phyloP scores from a whole-genome alignment of 2,888 invertebrate species.

The Drosophila putrida region DNA sequence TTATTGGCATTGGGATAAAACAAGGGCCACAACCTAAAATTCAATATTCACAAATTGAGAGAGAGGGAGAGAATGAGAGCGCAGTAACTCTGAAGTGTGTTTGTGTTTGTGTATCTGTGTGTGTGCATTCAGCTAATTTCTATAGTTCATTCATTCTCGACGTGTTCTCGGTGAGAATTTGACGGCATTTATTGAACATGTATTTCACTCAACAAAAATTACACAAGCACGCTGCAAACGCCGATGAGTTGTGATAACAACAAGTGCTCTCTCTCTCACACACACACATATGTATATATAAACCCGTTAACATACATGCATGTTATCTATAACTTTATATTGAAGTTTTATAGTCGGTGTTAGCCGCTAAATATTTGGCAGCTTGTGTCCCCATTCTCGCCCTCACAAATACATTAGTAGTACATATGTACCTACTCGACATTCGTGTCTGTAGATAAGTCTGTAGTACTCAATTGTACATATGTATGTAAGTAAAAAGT shows the following conservation, averaged over 20 bases:
- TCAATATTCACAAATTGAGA: background rate
- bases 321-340: conserved; percentile 42
- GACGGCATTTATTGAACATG: conserved; percentile 17
- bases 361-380: conserved; percentile 38
- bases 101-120: conserved; percentile 2
- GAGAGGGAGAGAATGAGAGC: conserved; percentile 10
- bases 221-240: conserved; percentile 24
- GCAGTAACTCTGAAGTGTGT: conserved; percentile 37
- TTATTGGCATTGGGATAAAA: conserved; percentile 44
- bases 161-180: conserved; percentile 37
- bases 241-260: conserved; percentile 53
- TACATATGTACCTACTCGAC: too few species aligned
- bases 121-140: conserved; percentile 17
- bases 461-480: too few species aligned
- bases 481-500: background rate
- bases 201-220: conserved; percentile 17
- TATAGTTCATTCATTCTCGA: conserved; percentile 20
- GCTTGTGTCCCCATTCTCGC: conserved; percentile 24
- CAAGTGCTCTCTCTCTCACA: conserved; percentile 45
- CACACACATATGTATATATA: conserved; percentile 1
- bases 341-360: conserved; percentile 26
- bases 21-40: conserved; percentile 38
- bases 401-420: background rate
- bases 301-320: background rate
- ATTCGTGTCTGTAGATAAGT: too few species aligned